Evolutionary conservation across 1,140 invertebrate species (phyloP).

Genomic region (Brachionus rotundiformis): DNA sequence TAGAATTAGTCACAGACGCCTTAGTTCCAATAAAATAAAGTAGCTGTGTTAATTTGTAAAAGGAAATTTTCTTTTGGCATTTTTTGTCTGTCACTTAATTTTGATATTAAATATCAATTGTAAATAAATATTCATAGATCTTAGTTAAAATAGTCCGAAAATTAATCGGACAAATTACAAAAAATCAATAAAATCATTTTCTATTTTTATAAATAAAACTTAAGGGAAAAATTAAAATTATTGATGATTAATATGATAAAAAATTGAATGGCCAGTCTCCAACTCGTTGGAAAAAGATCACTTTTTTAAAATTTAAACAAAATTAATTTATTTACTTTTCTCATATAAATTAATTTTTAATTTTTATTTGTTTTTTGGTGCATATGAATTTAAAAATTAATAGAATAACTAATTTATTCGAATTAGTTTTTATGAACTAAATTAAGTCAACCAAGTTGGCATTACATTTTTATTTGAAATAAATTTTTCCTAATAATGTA

Average conservation of each 20-base stretch:
- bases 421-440: no score
- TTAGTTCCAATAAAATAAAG: not conserved
- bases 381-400: no score
- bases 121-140: constrained; percentile 1
- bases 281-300: no score
- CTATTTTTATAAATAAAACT: not conserved
- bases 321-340: no score
- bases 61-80: constrained; percentile 19
- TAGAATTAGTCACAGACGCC: not conserved
- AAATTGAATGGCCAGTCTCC: not conserved
- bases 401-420: no score
- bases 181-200: constrained; percentile 14
- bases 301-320: no score
- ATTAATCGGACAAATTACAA: not conserved
- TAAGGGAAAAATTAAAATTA: not conserved
- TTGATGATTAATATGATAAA: not conserved
- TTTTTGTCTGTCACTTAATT: constrained; percentile 1
- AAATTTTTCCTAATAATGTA: no score
- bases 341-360: no score
- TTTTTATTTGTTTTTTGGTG: no score
- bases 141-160: not conserved
- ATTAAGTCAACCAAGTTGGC: no score
- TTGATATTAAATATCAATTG: not conserved
- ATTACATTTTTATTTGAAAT: no score
- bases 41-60: not conserved